These are phyloP conservation scores for Nibea coibor DNA, from an alignment of 2,113 vertebrate genomes.

Conservation along the genomic window DNA sequence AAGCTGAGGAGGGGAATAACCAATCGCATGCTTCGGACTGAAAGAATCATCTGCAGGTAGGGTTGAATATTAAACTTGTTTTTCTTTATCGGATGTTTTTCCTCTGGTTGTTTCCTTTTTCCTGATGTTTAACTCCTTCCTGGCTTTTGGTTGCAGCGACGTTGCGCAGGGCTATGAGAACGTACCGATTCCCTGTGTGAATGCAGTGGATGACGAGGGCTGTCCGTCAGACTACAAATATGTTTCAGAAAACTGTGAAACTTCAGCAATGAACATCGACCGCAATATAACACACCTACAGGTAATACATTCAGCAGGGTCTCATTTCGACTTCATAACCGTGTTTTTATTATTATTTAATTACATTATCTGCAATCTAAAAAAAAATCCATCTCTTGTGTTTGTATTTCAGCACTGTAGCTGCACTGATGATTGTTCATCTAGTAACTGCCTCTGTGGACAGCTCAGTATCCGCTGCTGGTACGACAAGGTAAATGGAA, in stretches of 20 bases:
- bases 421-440: constrained; percentile 93
- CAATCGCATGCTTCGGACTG: constrained; percentile 89
- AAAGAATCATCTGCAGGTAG: constrained; percentile 92
- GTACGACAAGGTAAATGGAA: constrained; percentile 91
- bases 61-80: background rate
- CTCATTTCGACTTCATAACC: background rate
- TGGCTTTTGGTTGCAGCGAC: constrained; percentile 78
- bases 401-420: constrained; percentile 86
- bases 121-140: background rate
- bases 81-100: too few relatives aligned
- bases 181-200: constrained; percentile 92
- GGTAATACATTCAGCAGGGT: constrained; percentile 68
- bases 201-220: constrained; percentile 90
- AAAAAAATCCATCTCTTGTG: background rate
- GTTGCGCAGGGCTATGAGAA: constrained; percentile 94
- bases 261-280: constrained; percentile 95
- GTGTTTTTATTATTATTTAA: background rate
- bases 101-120: background rate
- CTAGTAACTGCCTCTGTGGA: constrained; percentile 94
- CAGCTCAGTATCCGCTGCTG: constrained; percentile 96
- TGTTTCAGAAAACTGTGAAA: constrained; percentile 94
- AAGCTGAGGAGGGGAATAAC: constrained; percentile 89
- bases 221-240: constrained; percentile 94
- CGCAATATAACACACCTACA: constrained; percentile 94
- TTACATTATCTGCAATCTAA: background rate